A percentile compares a stretch with the other conserved stretches of the same genome.
These are phyloP conservation scores for Tachycineta bicolor DNA, from an alignment of 2,113 vertebrate species.

Conservation along the genomic window DNA sequence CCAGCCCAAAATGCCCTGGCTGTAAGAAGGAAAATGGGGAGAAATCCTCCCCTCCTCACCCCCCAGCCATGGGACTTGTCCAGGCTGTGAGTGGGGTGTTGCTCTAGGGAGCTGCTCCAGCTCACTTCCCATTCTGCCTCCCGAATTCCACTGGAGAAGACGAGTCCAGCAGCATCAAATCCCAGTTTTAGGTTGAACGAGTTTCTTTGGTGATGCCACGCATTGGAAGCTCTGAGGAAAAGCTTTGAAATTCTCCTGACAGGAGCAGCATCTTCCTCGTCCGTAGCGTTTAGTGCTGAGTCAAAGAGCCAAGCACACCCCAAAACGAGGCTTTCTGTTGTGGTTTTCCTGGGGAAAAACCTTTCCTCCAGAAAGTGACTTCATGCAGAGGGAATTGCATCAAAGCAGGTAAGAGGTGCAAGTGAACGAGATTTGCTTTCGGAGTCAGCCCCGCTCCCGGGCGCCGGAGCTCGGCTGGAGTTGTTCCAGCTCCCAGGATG, in stretches of 20 bases:
- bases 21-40: not conserved
- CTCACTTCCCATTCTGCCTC: not conserved
- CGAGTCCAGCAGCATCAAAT: not conserved
- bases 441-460: not conserved
- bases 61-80: fast-evolving
- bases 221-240: not conserved
- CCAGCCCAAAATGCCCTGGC: not conserved
- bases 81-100: not conserved
- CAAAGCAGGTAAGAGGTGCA: constrained; percentile 18
- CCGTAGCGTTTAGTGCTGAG: not conserved
- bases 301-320: constrained; percentile 26
- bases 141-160: not conserved
- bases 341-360: constrained; percentile 45
- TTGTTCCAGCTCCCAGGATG: not conserved
- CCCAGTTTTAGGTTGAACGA: not conserved
- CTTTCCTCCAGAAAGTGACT: constrained; percentile 59
- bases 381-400: constrained; percentile 13
- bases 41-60: not conserved
- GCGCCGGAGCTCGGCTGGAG: not conserved
- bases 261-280: not conserved
- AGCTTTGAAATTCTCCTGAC: constrained; percentile 18
- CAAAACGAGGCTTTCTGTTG: constrained; percentile 38
- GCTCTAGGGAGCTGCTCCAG: not conserved
- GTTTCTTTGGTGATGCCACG: not conserved
- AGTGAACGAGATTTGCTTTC: constrained; percentile 12